Percentiles rank a stretch among this genome's conserved stretches.
These are phyloP conservation scores for Upupa epops DNA, from an alignment of 2,113 vertebrate species.

Conservation along the genomic window DNA sequence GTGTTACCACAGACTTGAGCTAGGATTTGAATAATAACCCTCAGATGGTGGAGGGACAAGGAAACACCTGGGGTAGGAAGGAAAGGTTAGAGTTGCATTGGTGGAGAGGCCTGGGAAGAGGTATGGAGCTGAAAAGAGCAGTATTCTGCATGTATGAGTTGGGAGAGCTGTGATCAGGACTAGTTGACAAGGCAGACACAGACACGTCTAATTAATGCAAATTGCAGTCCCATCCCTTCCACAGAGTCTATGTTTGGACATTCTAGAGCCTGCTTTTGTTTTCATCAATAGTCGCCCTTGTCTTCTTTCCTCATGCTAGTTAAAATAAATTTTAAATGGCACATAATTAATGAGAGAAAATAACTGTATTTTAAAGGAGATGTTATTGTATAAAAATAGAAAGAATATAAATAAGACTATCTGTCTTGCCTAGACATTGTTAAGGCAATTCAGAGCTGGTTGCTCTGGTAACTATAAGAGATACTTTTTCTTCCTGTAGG, in stretches of 20 bases:
- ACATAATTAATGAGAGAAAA: constrained; percentile 15
- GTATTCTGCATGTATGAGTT: not conserved
- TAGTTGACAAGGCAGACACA: not conserved
- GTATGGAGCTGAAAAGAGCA: not conserved
- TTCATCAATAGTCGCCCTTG: not conserved
- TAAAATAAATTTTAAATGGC: not conserved
- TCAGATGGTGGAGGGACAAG: not conserved
- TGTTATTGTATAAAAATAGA: not conserved
- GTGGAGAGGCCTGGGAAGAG: not conserved
- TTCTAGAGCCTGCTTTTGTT: not conserved
- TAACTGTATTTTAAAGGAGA: not conserved
- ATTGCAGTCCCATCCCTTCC: not conserved
- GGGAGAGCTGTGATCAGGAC: not conserved
- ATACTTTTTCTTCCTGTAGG: not conserved
- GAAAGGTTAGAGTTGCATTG: not conserved
- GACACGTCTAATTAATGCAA: not conserved
- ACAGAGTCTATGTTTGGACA: not conserved
- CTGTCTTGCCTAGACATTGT: not conserved
- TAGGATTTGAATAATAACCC: not conserved
- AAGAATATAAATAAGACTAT: not conserved
- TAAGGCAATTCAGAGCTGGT: not conserved
- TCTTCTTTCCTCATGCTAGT: not conserved
- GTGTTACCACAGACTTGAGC: fast-evolving
- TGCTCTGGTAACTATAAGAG: constrained; percentile 21
- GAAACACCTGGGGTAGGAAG: not conserved